These are phyloP conservation scores for Crotalus helleri DNA, from an alignment of 2,113 vertebrate species.

Conservation along the genomic window DNA sequence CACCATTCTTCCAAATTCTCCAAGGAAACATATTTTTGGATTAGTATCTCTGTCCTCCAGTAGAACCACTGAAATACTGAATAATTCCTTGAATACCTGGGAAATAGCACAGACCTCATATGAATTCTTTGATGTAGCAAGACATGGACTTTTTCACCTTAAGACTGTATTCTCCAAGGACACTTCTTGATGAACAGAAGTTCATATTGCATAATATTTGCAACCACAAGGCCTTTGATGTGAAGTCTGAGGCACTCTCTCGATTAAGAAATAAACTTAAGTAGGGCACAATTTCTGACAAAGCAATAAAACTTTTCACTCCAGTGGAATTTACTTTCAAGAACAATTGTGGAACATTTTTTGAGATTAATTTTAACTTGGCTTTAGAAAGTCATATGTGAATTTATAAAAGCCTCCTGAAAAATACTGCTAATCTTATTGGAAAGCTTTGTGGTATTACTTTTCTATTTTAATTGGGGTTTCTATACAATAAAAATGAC, in stretches of 20 bases:
- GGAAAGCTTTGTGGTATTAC: background rate
- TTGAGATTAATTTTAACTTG: background rate
- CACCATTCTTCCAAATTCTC: conserved; percentile 19
- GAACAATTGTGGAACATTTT: background rate
- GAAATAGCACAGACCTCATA: conserved; percentile 11
- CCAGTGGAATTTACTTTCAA: background rate
- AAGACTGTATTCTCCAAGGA: conserved; percentile 1
- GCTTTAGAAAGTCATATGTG: background rate
- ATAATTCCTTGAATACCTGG: background rate
- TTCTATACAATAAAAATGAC: background rate
- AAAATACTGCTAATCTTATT: background rate
- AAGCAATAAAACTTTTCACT: background rate
- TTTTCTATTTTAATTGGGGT: background rate
- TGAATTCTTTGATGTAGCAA: conserved; percentile 35
- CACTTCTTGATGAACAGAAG: background rate
- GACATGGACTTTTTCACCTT: background rate
- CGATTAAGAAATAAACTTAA: background rate
- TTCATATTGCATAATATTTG: background rate
- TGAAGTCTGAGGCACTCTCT: background rate
- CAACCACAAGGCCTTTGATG: background rate
- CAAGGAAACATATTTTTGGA: conserved; percentile 36
- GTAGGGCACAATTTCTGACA: no score
- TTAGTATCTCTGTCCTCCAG: conserved; percentile 11
- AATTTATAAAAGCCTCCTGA: background rate
- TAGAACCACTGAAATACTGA: background rate